Evolutionary conservation across 2,797 vertebrate genomes (phyloP), one percentile per base, ranked within the genome.

Genomic region (Alauda arvensis): DNA sequence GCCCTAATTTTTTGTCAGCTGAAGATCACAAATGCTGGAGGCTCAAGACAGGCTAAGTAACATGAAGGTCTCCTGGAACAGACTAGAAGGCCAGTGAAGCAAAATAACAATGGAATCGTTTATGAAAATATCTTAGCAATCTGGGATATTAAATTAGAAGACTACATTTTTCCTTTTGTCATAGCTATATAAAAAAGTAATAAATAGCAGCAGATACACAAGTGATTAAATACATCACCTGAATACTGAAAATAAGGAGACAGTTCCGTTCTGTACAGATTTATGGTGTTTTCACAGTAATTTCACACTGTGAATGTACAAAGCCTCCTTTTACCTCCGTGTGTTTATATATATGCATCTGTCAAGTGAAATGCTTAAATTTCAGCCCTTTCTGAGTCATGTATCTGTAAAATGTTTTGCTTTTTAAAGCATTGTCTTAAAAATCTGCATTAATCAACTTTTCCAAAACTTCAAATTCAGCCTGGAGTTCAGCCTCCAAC

Each of bases 1-100:
- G 93, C 70, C 89, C 92, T 91, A 85, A 90, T 92, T 94, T 93
- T 70, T 83, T 78, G 15, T 53, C 53, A 56, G 18, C 33, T 72
- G 79, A 78, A 82, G 46, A 56, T 52, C 8, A 3, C 3, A 8
- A 48, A 53, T 74, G 74, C 81, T 79, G 68, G 45, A 85, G 69
- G 70, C 79, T 93, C 66, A 88, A 86, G 66, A 33, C 8, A 90
- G 52, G 52, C n/a, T 33, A 40, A 21, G 16, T 89, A 85, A 60
- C 17, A 84, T 39, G 51, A 68, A 71, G 21, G 16, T 67, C 48
- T 83, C 28, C 51, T 8, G 1, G 34, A 89, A 87, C 17, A 60
- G 28, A 76, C 24, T 69, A 28, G 59, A 76, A 78, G 23, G 28
- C 25, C n/a, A 70, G 5, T 59, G 39, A 80, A 19, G 49, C 39